Evolutionary conservation across 1,140 invertebrate genomes (phyloP).

Genomic region (Leptinotarsa lineolata): DNA sequence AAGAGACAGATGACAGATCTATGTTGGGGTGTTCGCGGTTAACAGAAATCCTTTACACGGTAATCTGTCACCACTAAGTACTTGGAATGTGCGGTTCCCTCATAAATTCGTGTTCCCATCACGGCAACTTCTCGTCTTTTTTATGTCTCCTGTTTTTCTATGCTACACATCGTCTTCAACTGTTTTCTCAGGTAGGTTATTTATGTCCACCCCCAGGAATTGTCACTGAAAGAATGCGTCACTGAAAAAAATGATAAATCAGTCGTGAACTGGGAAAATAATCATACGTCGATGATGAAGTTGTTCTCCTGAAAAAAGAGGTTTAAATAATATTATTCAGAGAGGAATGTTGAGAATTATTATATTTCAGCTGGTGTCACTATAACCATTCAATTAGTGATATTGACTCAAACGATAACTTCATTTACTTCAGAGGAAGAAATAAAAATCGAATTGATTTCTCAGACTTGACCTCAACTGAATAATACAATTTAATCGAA

Average conservation of each 20-base stretch:
- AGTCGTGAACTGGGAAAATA: not conserved
- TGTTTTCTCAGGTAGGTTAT: not conserved
- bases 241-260: not conserved
- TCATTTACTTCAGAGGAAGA: too few relatives aligned
- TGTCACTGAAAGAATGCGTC: not conserved
- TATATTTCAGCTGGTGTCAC: too few relatives aligned
- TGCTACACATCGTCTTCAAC: not conserved
- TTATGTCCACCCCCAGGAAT: not conserved
- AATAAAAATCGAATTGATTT: too few relatives aligned
- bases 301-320: too few relatives aligned
- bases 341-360: too few relatives aligned
- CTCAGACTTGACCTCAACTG: too few relatives aligned
- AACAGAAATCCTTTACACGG: conserved; percentile 15
- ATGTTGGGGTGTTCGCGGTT: conserved; percentile 17
- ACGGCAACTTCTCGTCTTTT: not conserved
- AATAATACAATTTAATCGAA: too few relatives aligned
- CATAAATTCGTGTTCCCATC: conserved; percentile 5
- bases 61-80: conserved; percentile 24
- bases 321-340: too few relatives aligned
- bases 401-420: too few relatives aligned
- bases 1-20: conserved; percentile 17
- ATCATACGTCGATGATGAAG: not conserved
- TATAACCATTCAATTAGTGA: too few relatives aligned
- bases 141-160: not conserved
- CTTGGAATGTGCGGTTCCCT: conserved; percentile 9